Percentiles rank a stretch among this genome's conserved stretches.
phyloP scores from a whole-genome alignment of 1,140 invertebrate genomes.

The Pogonognathellus flavescens region DNA sequence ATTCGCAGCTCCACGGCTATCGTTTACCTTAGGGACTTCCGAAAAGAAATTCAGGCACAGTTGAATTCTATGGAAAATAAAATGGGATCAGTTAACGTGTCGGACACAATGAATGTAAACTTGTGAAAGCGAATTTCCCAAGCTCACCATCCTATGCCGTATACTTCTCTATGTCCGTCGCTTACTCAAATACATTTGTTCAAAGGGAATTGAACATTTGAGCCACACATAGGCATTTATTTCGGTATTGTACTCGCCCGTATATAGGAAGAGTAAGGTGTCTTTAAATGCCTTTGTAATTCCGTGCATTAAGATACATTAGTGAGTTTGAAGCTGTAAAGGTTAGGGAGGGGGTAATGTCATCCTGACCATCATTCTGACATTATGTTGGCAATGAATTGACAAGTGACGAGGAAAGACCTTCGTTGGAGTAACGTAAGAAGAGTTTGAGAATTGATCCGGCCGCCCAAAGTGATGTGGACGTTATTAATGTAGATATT shows the following conservation, averaged over 20 bases:
- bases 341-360: conserved; percentile 38
- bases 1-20: neutral
- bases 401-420: conserved; percentile 10
- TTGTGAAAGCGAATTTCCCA: too few relatives aligned
- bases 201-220: too few relatives aligned
- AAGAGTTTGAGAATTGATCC: conserved; percentile 34
- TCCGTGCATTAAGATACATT: conserved; percentile 41
- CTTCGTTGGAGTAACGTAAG: conserved; percentile 15
- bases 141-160: too few relatives aligned
- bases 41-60: conserved; percentile 4
- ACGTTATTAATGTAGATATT: conserved; percentile 66
- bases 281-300: neutral
- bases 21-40: conserved; percentile 6
- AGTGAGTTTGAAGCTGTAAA: conserved; percentile 8
- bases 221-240: too few relatives aligned
- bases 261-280: neutral
- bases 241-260: too few relatives aligned
- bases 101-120: neutral
- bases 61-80: neutral
- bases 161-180: too few relatives aligned
- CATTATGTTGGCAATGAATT: conserved; percentile 47
- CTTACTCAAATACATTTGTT: too few relatives aligned
- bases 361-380: conserved; percentile 40
- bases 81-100: conserved; percentile 22
- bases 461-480: conserved; percentile 51